Conservation (phyloP, 2,797 vertebrate species). For the Megalops cyprinoides region DNA sequence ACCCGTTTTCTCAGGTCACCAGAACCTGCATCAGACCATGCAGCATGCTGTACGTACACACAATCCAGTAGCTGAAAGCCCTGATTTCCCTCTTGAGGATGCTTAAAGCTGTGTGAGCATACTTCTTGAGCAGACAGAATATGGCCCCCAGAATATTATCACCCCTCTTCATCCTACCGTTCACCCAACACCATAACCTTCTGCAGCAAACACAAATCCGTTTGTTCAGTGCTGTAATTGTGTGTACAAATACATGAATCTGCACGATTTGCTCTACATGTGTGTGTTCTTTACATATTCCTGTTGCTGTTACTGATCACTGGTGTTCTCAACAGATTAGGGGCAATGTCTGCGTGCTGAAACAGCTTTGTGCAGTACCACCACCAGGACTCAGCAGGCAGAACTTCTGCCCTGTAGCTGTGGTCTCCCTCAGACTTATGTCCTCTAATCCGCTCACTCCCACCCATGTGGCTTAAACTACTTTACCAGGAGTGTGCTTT, state of each 20-base stretch:
- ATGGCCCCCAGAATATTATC: neutral
- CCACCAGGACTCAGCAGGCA: neutral
- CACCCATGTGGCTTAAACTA: neutral
- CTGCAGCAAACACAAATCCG: neutral
- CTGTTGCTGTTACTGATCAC: neutral
- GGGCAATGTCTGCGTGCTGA: neutral
- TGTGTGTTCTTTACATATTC: neutral
- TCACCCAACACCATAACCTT: neutral
- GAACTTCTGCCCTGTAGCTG: neutral
- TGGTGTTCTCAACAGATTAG: neutral
- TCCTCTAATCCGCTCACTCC: neutral
- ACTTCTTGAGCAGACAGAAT: neutral
- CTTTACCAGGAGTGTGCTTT: neutral
- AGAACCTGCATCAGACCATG: neutral
- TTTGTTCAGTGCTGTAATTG: neutral
- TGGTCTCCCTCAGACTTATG: neutral
- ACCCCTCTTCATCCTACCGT: neutral
- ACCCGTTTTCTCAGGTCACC: neutral
- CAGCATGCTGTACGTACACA: no score
- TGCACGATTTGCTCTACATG: no score
- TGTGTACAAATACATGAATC: conserved; percentile 14
- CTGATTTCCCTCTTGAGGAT: neutral
- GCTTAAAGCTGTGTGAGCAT: neutral
- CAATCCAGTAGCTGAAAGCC: neutral
- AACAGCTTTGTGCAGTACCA: neutral